Conservation (phyloP, 1,140 invertebrate species). For the Phthorimaea operculella region DNA sequence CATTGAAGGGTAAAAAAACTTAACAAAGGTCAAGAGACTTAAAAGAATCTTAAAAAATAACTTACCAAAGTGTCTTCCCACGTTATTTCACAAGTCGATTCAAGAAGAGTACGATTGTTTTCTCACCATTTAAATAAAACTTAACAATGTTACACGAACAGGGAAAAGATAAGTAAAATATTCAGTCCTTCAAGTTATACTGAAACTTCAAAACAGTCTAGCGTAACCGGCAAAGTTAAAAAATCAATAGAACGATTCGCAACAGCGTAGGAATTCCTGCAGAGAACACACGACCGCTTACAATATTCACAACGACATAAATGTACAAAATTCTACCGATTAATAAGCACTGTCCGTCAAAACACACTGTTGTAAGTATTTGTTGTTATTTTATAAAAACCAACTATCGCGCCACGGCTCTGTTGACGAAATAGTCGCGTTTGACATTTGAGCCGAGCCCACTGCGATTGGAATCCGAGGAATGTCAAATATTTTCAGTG, state of each 20-base stretch:
- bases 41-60: conserved; percentile 1
- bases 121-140: not conserved
- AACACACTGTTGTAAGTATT: conserved; percentile 48
- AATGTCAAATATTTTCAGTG: conserved; percentile 68
- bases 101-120: not conserved
- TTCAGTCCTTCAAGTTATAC: conserved; percentile 5
- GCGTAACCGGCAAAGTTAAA: conserved; percentile 56
- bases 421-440: conserved; percentile 69
- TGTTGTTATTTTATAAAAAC: conserved; percentile 65
- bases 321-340: conserved; percentile 42
- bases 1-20: no score
- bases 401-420: conserved; percentile 64
- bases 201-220: conserved; percentile 50
- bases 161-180: not conserved
- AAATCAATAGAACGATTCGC: conserved; percentile 60
- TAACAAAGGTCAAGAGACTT: no score
- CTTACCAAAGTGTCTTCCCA: conserved; percentile 5
- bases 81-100: conserved; percentile 1
- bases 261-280: conserved; percentile 28
- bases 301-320: conserved; percentile 27
- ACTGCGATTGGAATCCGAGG: conserved; percentile 62
- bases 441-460: conserved; percentile 70
- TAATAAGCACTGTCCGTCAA: conserved; percentile 50
- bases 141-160: not conserved
- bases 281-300: conserved; percentile 33